These are phyloP conservation scores for Neotoxoptera formosana DNA, from an alignment of 1,140 invertebrate species.

Conservation along the genomic window DNA sequence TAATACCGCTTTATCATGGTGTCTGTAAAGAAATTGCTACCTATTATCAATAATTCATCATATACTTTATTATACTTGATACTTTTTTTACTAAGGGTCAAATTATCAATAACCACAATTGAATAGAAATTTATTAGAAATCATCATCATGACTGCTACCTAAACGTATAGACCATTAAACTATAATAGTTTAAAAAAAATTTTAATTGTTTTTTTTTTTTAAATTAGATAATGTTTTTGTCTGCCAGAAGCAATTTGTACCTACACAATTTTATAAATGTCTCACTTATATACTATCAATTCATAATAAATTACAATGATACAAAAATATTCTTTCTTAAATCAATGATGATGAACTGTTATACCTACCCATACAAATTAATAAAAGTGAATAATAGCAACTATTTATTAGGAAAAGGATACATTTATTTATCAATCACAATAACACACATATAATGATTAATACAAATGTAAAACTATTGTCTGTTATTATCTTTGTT, in stretches of 20 bases:
- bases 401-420: neutral
- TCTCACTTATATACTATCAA: neutral
- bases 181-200: neutral
- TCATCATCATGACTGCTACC: neutral
- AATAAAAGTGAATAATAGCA: neutral
- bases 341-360: neutral
- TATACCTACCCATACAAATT: neutral
- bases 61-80: neutral
- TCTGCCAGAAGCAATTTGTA: neutral
- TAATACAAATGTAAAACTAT: neutral
- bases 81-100: neutral
- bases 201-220: neutral
- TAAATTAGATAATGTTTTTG: neutral
- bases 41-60: neutral
- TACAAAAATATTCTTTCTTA: neutral
- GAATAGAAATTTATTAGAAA: neutral
- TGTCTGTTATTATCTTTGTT: neutral
- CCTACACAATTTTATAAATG: neutral
- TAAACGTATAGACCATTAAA: neutral
- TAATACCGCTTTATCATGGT: neutral
- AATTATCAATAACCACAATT: neutral
- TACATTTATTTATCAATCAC: neutral
- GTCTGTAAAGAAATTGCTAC: neutral
- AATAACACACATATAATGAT: neutral
- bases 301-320: neutral